A percentile compares a stretch with the other conserved stretches of the same genome.
These are phyloP conservation scores for Turritopsis rubra DNA, from an alignment of 30 jellyfish, hydroid and myxozoan species.

Conservation along the genomic window DNA sequence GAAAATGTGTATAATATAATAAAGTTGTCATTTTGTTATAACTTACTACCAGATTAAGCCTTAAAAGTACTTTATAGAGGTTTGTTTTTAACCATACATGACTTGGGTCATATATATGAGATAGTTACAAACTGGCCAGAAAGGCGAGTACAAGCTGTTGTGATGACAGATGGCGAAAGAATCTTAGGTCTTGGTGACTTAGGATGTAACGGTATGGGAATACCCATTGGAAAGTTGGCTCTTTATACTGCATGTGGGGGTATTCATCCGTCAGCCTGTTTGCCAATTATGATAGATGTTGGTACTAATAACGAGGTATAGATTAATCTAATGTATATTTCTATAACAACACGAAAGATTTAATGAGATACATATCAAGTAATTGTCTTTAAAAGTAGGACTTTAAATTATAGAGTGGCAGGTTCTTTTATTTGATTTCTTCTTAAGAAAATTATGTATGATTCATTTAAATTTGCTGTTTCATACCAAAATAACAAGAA, in stretches of 20 bases:
- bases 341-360: neutral
- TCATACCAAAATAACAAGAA: too few species aligned
- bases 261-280: constrained; percentile 84
- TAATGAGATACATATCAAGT: neutral
- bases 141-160: constrained; percentile 86
- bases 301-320: constrained; percentile 90
- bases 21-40: neutral
- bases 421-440: neutral
- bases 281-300: constrained; percentile 86
- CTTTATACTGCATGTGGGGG: constrained; percentile 99
- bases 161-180: constrained; percentile 94
- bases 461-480: too few species aligned
- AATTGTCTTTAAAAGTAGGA: too few species aligned
- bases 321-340: neutral
- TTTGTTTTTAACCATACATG: constrained; percentile 77
- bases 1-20: too few species aligned
- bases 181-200: constrained; percentile 94
- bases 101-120: constrained; percentile 71
- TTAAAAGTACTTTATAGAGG: constrained; percentile 62
- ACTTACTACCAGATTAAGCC: too few species aligned
- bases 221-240: constrained; percentile 90
- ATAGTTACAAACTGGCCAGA: constrained; percentile 92
- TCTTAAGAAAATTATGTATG: too few species aligned
- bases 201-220: constrained; percentile 98
- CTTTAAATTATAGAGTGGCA: neutral